Percentiles rank a stretch among this genome's conserved stretches.
These are phyloP conservation scores for Melanerpes aurifrons DNA, from an alignment of 2,113 vertebrate species.

Conservation along the genomic window DNA sequence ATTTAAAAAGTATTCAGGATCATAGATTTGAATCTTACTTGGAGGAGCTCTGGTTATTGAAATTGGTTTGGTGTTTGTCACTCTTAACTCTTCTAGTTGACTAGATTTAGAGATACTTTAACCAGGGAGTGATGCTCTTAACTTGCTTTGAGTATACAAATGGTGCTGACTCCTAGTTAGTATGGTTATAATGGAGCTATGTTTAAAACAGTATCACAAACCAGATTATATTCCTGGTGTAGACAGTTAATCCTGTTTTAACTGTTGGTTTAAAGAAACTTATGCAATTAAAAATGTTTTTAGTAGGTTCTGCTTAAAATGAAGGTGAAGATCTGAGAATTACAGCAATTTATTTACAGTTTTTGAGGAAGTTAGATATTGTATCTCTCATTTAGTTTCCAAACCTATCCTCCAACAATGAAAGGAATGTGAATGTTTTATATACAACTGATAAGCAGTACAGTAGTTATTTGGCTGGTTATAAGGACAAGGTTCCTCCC, in stretches of 20 bases:
- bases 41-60: neutral
- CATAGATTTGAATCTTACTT: neutral
- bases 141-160: neutral
- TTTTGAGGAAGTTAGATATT: neutral
- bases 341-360: neutral
- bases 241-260: slow-evolving; percentile 21
- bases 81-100: neutral
- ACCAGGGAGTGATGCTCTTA: neutral
- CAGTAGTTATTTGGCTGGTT: neutral
- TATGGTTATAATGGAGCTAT: neutral
- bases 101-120: neutral
- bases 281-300: neutral
- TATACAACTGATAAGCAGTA: neutral
- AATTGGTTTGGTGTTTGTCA: neutral
- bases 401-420: neutral
- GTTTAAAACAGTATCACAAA: neutral
- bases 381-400: neutral
- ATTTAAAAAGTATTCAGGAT: neutral
- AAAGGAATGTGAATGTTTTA: neutral
- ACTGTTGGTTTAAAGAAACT: neutral
- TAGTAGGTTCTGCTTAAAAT: neutral
- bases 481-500: neutral
- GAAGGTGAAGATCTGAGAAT: neutral
- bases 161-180: neutral
- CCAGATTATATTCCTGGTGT: neutral